Conservation (phyloP, 1,140 invertebrate species). For the Bombus huntii region DNA sequence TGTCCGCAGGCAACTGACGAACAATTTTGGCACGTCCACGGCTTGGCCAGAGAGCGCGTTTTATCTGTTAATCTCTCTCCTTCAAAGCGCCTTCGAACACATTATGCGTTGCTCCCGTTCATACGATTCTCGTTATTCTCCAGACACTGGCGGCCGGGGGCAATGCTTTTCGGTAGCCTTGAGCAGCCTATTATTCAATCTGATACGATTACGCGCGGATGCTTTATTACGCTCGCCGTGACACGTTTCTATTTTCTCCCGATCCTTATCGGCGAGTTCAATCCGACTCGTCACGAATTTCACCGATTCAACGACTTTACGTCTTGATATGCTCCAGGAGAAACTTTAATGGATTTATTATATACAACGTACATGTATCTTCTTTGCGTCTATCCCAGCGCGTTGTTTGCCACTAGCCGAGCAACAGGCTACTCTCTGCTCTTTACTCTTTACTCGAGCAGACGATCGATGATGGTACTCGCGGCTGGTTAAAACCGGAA, state of each 20-base stretch:
- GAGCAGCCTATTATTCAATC: conserved; percentile 38
- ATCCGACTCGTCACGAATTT: neutral
- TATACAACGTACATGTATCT: neutral
- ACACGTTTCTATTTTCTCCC: conserved; percentile 13
- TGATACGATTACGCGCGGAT: conserved; percentile 41
- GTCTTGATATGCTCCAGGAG: neutral
- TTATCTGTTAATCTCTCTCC: conserved; percentile 31
- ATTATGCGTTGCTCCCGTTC: conserved; percentile 29
- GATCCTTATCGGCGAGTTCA: neutral
- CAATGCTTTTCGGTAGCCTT: conserved; percentile 46
- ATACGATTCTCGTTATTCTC: conserved; percentile 31
- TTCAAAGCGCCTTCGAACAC: neutral
- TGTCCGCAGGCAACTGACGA: conserved; percentile 15
- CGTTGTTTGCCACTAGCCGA: neutral
- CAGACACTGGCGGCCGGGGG: conserved; percentile 25
- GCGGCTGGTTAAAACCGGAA: neutral
- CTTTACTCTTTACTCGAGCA: neutral
- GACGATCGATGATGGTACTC: conserved; percentile 1
- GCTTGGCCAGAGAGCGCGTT: neutral
- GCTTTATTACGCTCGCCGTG: conserved; percentile 19
- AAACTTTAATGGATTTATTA: too few species aligned
- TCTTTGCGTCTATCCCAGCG: neutral
- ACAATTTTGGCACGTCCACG: conserved; percentile 32
- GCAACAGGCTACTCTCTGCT: neutral
- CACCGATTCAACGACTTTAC: neutral